phyloP scores from a whole-genome alignment of 2,888 invertebrate species.

The Allacma fusca region DNA sequence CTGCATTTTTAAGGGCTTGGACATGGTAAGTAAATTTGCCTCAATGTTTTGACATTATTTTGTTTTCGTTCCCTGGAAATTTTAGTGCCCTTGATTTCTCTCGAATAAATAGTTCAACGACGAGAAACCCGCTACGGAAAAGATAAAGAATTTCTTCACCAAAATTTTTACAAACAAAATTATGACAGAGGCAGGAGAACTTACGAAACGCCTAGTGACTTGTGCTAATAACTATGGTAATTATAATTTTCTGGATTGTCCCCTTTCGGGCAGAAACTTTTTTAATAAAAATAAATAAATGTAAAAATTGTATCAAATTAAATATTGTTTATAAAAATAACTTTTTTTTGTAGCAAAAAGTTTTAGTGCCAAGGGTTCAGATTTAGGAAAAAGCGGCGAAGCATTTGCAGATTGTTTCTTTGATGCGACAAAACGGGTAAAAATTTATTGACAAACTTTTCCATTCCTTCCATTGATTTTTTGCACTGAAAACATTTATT shows the following conservation, averaged over 20 bases:
- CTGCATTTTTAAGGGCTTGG: conserved; percentile 31
- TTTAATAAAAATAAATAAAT: too few relatives aligned
- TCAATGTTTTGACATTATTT: too few relatives aligned
- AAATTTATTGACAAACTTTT: conserved; percentile 1
- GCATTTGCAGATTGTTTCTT: conserved; percentile 32
- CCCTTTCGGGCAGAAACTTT: too few relatives aligned
- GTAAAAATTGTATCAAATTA: too few relatives aligned
- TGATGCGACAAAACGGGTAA: conserved; percentile 28
- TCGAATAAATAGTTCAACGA: not conserved
- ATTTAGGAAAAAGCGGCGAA: conserved; percentile 21
- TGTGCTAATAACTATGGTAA: conserved; percentile 39
- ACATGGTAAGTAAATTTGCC: conserved; percentile 4
- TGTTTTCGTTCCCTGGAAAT: too few relatives aligned
- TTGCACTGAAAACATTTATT: too few relatives aligned
- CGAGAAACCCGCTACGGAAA: conserved; percentile 29
- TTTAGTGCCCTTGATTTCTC: too few relatives aligned
- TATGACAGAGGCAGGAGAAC: conserved; percentile 6
- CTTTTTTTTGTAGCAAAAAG: conserved; percentile 16
- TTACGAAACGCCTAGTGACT: conserved; percentile 23
- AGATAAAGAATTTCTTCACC: conserved; percentile 30
- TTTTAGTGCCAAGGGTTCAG: not conserved
- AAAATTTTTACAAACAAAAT: conserved; percentile 24
- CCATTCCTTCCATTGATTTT: too few relatives aligned
- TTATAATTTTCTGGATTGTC: too few relatives aligned
- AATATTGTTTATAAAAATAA: conserved; percentile 17